phyloP scores from a whole-genome alignment of 2,797 vertebrate species.

The Siniperca undulata region DNA sequence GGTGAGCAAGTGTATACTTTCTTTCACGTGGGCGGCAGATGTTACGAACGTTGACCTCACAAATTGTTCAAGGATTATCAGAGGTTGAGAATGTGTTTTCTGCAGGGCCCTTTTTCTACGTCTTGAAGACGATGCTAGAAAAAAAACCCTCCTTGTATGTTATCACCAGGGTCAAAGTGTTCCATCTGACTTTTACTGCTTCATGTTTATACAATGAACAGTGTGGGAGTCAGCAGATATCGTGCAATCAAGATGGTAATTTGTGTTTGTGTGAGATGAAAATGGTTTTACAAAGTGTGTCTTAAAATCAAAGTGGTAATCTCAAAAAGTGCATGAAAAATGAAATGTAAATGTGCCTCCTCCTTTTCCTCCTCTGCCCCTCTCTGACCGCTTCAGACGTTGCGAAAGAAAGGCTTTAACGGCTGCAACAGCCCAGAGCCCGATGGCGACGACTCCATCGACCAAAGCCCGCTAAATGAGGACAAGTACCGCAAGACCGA shows the following conservation, averaged over 20 bases:
- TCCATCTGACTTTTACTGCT: constrained; percentile 41
- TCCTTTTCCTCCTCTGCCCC: constrained; percentile 61
- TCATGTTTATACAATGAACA: constrained; percentile 35
- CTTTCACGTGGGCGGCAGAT: constrained; percentile 48
- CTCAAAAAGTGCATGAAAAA: constrained; percentile 47
- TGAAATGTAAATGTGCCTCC: constrained; percentile 70
- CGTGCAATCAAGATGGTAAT: constrained; percentile 22
- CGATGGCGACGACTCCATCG: constrained; percentile 96
- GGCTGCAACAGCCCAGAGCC: constrained; percentile 99
- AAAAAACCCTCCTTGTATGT: constrained; percentile 6
- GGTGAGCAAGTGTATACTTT: constrained; percentile 33
- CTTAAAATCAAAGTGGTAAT: constrained; percentile 8
- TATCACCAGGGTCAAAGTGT: constrained; percentile 48
- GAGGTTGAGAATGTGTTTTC: constrained; percentile 36
- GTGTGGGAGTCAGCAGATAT: constrained; percentile 46
- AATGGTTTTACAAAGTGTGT: constrained; percentile 16
- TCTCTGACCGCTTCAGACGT: constrained; percentile 89
- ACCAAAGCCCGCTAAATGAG: constrained; percentile 97
- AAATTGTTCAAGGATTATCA: constrained; percentile 51
- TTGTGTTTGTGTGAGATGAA: constrained; percentile 40
- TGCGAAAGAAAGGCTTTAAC: constrained; percentile 99
- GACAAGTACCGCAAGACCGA: constrained; percentile 96
- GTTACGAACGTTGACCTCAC: constrained; percentile 49
- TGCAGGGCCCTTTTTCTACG: constrained; percentile 1
- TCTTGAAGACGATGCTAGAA: constrained; percentile 7